Percentiles rank a stretch among this genome's conserved stretches.
phyloP scores from a whole-genome alignment of 2,113 vertebrate genomes.

The Clinocottus analis region DNA sequence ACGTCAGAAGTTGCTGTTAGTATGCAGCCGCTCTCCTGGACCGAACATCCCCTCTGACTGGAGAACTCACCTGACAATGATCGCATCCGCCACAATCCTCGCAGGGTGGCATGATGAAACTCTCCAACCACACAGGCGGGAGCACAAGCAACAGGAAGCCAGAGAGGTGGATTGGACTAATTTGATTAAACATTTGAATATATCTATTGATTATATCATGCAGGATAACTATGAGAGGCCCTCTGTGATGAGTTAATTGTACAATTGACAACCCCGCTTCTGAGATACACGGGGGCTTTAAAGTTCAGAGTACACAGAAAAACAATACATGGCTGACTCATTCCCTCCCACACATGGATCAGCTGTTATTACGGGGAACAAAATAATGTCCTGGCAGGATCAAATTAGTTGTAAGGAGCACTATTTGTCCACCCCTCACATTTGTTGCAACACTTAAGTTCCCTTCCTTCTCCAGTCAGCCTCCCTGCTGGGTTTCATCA shows the following conservation, averaged over 20 bases:
- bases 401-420: constrained; percentile 69
- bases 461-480: constrained; percentile 53
- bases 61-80: constrained; percentile 56
- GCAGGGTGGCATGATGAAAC: constrained; percentile 74
- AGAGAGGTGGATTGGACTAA: neutral
- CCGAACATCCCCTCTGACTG: constrained; percentile 50
- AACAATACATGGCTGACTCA: constrained; percentile 71
- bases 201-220: constrained; percentile 9
- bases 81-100: constrained; percentile 59
- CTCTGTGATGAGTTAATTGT: constrained; percentile 17
- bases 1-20: constrained; percentile 67
- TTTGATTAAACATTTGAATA: constrained; percentile 3
- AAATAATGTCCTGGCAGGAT: constrained; percentile 68
- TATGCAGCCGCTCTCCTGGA: constrained; percentile 46
- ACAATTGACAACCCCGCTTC: constrained; percentile 8
- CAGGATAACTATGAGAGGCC: neutral
- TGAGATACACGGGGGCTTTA: constrained; percentile 37
- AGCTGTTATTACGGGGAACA: constrained; percentile 69
- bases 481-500: constrained; percentile 81
- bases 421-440: constrained; percentile 69
- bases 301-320: constrained; percentile 66
- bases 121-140: constrained; percentile 46
- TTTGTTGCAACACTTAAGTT: constrained; percentile 76
- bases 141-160: constrained; percentile 24
- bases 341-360: constrained; percentile 72